These are phyloP conservation scores for Sitta carolinensis DNA, from an alignment of 2,797 vertebrate genomes.

Conservation along the genomic window DNA sequence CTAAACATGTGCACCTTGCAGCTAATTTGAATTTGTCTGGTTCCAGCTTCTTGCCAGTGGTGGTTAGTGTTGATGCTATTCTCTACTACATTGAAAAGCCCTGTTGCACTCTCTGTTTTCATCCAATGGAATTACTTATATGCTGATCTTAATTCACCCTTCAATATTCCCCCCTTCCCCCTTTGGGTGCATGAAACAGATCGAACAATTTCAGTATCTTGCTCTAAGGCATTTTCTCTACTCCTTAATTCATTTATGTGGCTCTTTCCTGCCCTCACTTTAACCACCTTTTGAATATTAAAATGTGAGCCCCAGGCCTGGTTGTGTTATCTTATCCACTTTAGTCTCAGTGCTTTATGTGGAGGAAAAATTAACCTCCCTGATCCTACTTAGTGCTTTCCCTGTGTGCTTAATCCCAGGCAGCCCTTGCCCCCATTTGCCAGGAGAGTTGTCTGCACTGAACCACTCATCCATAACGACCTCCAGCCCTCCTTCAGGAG, in stretches of 20 bases:
- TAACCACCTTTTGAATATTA: conserved; percentile 68
- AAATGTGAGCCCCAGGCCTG: conserved; percentile 54
- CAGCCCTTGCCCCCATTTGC: background rate
- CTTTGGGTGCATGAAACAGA: conserved; percentile 39
- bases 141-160: conserved; percentile 11
- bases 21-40: conserved; percentile 66
- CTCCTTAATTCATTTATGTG: conserved; percentile 60
- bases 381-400: background rate
- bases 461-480: background rate
- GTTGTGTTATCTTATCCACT: conserved; percentile 56
- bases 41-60: conserved; percentile 47
- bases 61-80: conserved; percentile 3
- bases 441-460: background rate
- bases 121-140: background rate
- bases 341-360: conserved; percentile 21
- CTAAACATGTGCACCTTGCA: conserved; percentile 29
- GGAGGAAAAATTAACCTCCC: conserved; percentile 56
- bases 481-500: background rate
- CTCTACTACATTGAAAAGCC: conserved; percentile 3
- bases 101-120: background rate
- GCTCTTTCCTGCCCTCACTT: conserved; percentile 48
- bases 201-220: conserved; percentile 44
- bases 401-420: background rate
- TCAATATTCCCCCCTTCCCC: conserved; percentile 3
- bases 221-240: conserved; percentile 51